Evolutionary conservation across 2,797 vertebrate species (phyloP), one percentile per base, ranked within the genome.

Genomic region (Poecilia wingei): DNA sequence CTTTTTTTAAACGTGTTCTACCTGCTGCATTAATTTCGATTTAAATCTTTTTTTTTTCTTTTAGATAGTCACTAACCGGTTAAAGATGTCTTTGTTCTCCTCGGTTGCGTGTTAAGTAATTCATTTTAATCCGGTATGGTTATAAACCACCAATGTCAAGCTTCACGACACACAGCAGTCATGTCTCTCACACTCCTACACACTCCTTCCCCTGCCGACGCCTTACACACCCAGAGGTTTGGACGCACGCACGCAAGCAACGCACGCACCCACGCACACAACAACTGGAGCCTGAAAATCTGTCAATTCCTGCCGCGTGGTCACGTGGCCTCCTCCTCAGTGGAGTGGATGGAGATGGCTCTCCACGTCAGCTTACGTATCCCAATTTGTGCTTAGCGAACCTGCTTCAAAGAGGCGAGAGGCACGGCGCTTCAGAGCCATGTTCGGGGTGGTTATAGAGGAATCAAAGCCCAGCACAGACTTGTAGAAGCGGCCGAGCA

Each of bases 281-380:
- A 77, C 36, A 77, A 25, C 55, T 13, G 72, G 9, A 80, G 79
- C 80, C 80, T 89, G 88, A 94, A 95, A 95, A 94, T 93, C 97
- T 98, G 97, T 98, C 97, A 98, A 97, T 98, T 98, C 97, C 96
- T 97, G 94, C 97, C 94, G 95, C 93, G 87, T 85, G 95, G 96
- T 97, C 98, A 98, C 98, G 96, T 98, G 98, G 97, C 95, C 96
- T 94, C 96, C 97, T 96, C 97, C 97, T 97, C 96, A 93, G 96
- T 95, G 96, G 96, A 97, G 96, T 97, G 97, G 97, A 98, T 96
- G 96, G 97, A 97, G 97, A 97, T 96, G 96, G 97, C 97, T 97
- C 97, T 97, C 97, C 97, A 98, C 97, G 97, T 98, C 97, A 98
- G 97, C 97, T 94, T 97, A 98, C 98, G 98, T 98, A 97, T 98